Percentiles rank a stretch among this genome's conserved stretches.
These are phyloP conservation scores for Oryzias curvinotus DNA, from an alignment of 2,113 vertebrate species.

Conservation along the genomic window DNA sequence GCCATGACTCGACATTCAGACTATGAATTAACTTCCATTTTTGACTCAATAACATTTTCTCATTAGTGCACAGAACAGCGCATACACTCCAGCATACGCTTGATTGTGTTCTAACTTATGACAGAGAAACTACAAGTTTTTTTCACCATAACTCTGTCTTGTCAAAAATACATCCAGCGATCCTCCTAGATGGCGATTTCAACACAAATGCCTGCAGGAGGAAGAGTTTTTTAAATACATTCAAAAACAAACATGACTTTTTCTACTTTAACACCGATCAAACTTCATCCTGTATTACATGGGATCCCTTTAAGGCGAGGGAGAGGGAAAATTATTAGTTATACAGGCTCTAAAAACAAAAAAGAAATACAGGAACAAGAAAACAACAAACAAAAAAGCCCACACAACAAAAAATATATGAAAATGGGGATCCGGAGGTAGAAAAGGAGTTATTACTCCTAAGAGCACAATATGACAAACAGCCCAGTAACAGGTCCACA, in stretches of 20 bases:
- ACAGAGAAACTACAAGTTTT: too few relatives aligned
- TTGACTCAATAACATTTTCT: too few relatives aligned
- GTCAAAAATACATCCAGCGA: too few relatives aligned
- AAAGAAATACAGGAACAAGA: background rate
- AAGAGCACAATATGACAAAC: constrained; percentile 7
- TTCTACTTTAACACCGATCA: background rate
- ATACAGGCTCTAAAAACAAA: background rate
- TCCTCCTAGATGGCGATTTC: too few relatives aligned
- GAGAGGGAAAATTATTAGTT: constrained; percentile 9
- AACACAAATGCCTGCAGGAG: too few relatives aligned
- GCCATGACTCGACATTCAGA: too few relatives aligned
- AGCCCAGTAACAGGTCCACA: background rate
- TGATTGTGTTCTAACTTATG: too few relatives aligned
- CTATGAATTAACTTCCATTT: too few relatives aligned
- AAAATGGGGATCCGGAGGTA: background rate
- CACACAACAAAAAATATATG: background rate
- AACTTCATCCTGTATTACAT: background rate
- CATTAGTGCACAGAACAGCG: too few relatives aligned
- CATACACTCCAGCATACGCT: too few relatives aligned
- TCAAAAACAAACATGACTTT: background rate
- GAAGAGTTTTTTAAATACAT: background rate
- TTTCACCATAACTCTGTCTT: too few relatives aligned
- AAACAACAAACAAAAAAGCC: constrained; percentile 3
- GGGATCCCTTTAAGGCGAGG: constrained; percentile 4
- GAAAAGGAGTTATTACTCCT: constrained; percentile 1